Evolutionary conservation across 2,113 vertebrate species (phyloP), one percentile per base, ranked within the genome.

Genomic region (Murina feae): DNA sequence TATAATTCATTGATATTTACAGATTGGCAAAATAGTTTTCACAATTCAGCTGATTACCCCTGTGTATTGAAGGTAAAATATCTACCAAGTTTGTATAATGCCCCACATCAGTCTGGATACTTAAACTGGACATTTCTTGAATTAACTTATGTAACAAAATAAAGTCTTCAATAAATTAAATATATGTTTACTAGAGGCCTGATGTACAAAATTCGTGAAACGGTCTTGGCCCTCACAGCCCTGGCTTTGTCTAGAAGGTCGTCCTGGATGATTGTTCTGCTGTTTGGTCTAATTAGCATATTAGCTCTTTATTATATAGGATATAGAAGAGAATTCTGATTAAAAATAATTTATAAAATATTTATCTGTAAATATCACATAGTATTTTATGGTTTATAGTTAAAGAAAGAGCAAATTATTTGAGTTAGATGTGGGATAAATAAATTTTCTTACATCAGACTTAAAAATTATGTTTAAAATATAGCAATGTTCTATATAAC

Each of bases 1-100:
- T 96, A 55, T 75, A 95, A 95, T 93, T 96, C 58, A 65, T 20
- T 76, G 47, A 90, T 60, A 74, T 65, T 88, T 51, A 96, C n/a
- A 74, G 79, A 79, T 20, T 72, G 87, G 81, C 65, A 93, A 97
- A 96, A 55, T 90, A 89, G 69, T 97, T 96, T 66, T 93, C 80
- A 78, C 20, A 91, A 28, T 66, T 88, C 53, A 39, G 32, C 32
- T 39, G 58, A 86, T 83, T 51, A 97, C 4, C 5, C 39, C 13
- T 21, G 16, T 65, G 4, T 58, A 79, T 95, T 97, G 85, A 71
- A 95, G n/a, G 42, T 17, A 93, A 79, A 96, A 69, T 49, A 88
- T 42, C n/a, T 83, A 89, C 9, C 63, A 87, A 97, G 89, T 37
- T 13, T 35, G 20, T 37, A 89, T 87, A 96, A 85, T 47, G 4